These are phyloP conservation scores for Drosophila subpulchrella DNA, from an alignment of 1,140 invertebrate genomes.

Conservation along the genomic window DNA sequence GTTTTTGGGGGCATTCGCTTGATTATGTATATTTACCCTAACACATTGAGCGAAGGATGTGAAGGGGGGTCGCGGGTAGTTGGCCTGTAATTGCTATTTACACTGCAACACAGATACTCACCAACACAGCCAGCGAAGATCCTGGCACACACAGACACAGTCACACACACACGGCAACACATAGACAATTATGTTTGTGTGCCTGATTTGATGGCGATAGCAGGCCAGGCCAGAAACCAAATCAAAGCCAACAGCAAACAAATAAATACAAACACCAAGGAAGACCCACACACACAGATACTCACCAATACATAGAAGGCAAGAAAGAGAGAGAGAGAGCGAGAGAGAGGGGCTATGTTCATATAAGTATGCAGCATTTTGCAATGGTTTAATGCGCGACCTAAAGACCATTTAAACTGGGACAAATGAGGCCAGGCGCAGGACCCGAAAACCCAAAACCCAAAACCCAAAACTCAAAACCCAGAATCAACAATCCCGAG, in stretches of 20 bases:
- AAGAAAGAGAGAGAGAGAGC: not conserved
- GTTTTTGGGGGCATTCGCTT: slow-evolving; percentile 55
- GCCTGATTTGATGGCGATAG: slow-evolving; percentile 74
- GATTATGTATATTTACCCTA: slow-evolving; percentile 50
- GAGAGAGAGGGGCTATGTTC: slow-evolving; percentile 4
- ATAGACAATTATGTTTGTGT: slow-evolving; percentile 43
- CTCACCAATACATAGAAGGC: slow-evolving; percentile 9
- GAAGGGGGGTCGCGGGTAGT: slow-evolving; percentile 4
- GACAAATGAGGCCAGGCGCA: slow-evolving; percentile 60
- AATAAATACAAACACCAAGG: slow-evolving; percentile 59
- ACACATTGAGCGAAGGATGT: slow-evolving; percentile 14
- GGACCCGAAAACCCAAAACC: slow-evolving; percentile 32
- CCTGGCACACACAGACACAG: slow-evolving; percentile 14
- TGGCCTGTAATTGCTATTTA: slow-evolving; percentile 73
- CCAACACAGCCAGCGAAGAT: slow-evolving; percentile 3
- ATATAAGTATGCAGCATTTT: slow-evolving; percentile 56
- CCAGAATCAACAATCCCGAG: slow-evolving; percentile 33
- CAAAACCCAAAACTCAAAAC: slow-evolving; percentile 15
- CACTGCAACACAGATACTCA: slow-evolving; percentile 32
- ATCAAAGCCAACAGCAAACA: slow-evolving; percentile 66
- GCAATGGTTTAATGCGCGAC: slow-evolving; percentile 78
- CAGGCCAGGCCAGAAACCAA: slow-evolving; percentile 65
- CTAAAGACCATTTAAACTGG: slow-evolving; percentile 79
- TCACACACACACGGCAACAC: slow-evolving; percentile 14
- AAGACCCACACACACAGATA: slow-evolving; percentile 3